Base-by-base conservation (phyloP, 64 coral and sea anemone genomes). In the Dendronephthya gigantea region DNA sequence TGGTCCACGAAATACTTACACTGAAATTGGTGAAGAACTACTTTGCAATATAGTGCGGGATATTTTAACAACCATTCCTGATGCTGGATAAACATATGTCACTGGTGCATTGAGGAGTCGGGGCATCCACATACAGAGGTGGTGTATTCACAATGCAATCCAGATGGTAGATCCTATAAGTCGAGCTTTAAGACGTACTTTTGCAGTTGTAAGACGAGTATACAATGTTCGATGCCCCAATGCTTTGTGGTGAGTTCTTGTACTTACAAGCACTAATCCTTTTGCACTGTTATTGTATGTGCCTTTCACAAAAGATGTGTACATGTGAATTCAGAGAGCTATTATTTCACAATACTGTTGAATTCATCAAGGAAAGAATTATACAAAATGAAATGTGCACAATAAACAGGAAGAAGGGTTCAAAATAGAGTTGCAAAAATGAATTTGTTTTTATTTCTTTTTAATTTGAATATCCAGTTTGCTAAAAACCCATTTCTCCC, bases 81-180 rank as follows among this genome's bases (percentile, higher is more conserved):
- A 79, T 69, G 83, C 85, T 34, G 85, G 85, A 23, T 58, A 86
- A 69, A 69, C 85, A 15, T 86, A 86, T 38, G 45, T 86, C 65
- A 90, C 81, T 40, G 84, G 89, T 35, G 89, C 48, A 34, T 17
- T 90, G 43, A 68, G 88, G 83, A 90, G 88, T 23, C 82, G 82
- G 19, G 39, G 83, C 17, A 75, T 90, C 4, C 62, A 72, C 32
- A 40, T 90, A 49, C 82, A 90, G 43, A 84, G 82, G 25, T 84
- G 83, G 83, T 65, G 83, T 38, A 38, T 84, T 7, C 59, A 65
- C 31, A 33, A 51, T 45, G 83, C 83, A 35, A 85, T 75, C 43
- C 83, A 82, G 83, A 86, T 68, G 17, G 83, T 90, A 50, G 84
- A 90, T 82, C 89, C 89, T 11, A 86, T 90, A 19, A 86, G 84